phyloP scores from a whole-genome alignment of 1,140 invertebrate species.

The Diploscapter pachys region DNA sequence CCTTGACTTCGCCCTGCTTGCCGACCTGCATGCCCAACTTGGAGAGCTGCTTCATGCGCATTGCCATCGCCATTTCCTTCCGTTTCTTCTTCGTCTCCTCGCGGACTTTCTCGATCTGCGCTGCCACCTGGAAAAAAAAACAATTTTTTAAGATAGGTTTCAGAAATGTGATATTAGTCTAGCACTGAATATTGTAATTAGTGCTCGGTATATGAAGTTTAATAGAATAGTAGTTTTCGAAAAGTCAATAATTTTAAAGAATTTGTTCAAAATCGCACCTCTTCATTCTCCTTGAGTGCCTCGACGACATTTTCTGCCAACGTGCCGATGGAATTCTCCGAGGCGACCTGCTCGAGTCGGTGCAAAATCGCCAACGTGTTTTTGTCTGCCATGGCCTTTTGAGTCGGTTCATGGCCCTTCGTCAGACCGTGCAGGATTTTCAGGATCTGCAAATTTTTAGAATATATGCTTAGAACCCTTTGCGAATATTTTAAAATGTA shows the following conservation, averaged over 20 bases:
- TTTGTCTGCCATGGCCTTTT: conserved; percentile 74
- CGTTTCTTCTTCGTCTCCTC: conserved; percentile 37
- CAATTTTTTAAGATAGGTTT: too few species aligned
- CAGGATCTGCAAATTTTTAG: conserved; percentile 76
- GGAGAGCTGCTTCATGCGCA: conserved; percentile 88
- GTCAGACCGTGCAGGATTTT: conserved; percentile 86
- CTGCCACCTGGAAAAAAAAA: conserved; percentile 1
- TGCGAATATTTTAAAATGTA: too few species aligned
- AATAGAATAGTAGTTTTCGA: too few species aligned
- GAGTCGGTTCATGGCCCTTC: conserved; percentile 82
- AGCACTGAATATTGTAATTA: too few species aligned
- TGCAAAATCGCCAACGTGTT: conserved; percentile 87
- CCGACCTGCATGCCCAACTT: conserved; percentile 87
- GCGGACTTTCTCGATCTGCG: conserved; percentile 36
- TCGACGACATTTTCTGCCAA: conserved; percentile 88
- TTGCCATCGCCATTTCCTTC: conserved; percentile 65
- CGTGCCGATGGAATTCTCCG: conserved; percentile 91
- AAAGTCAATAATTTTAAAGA: too few species aligned
- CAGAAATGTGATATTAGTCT: too few species aligned
- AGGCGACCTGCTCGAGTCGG: conserved; percentile 91
- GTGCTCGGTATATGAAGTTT: too few species aligned
- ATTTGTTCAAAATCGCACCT: too few species aligned
- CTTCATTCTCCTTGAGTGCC: conserved; percentile 78
- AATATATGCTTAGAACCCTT: too few species aligned
- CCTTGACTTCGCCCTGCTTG: conserved; percentile 67